Percentiles rank a stretch among this genome's conserved stretches.
These are phyloP conservation scores for Liparis tanakae DNA, from an alignment of 2,797 vertebrate species.

Conservation along the genomic window DNA sequence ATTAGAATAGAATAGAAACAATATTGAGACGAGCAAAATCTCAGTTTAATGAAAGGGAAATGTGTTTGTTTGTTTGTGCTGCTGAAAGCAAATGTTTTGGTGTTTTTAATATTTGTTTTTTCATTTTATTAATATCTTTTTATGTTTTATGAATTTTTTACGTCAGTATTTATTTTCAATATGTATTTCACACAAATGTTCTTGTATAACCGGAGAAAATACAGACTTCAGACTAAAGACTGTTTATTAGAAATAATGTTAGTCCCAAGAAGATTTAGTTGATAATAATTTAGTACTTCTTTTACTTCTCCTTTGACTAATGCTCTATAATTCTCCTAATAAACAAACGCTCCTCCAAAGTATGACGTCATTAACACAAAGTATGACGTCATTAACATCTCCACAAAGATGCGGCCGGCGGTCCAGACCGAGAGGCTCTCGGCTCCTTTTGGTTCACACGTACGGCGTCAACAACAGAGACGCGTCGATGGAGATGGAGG, in stretches of 20 bases:
- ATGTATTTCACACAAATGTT: too few relatives aligned
- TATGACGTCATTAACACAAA: too few relatives aligned
- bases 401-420: not conserved
- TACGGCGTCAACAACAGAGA: conserved; percentile 51
- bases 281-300: not conserved
- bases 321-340: not conserved
- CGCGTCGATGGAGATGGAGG: conserved; percentile 34
- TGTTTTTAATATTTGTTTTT: not conserved
- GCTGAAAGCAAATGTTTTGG: not conserved
- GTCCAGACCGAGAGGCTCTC: not conserved
- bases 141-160: too few relatives aligned
- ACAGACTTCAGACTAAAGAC: too few relatives aligned
- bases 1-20: not conserved
- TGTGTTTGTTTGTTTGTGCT: not conserved
- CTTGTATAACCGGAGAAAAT: too few relatives aligned
- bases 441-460: conserved; percentile 54
- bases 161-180: too few relatives aligned
- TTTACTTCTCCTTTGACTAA: not conserved
- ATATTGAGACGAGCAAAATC: not conserved
- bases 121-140: too few relatives aligned
- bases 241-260: too few relatives aligned
- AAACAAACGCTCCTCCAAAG: not conserved
- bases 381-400: not conserved
- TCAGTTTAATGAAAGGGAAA: not conserved
- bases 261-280: not conserved